These are phyloP conservation scores for Leptodactylus fuscus DNA, from an alignment of 2,113 vertebrate species.

Conservation along the genomic window DNA sequence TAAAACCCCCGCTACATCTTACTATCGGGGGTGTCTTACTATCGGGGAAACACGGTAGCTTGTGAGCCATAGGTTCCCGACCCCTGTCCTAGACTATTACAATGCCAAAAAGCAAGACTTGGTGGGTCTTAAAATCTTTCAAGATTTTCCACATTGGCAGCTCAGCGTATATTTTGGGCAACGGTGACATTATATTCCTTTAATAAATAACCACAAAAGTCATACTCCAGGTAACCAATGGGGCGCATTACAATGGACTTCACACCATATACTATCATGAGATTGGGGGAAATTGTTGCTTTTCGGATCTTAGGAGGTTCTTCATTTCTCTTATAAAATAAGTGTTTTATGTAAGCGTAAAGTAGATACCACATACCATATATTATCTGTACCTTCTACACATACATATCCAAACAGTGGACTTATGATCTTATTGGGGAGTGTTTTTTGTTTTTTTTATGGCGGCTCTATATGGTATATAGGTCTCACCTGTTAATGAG, in stretches of 20 bases:
- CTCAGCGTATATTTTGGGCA: background rate
- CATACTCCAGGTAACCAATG: background rate
- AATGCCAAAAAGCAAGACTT: background rate
- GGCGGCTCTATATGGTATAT: background rate
- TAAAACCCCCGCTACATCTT: too few species aligned
- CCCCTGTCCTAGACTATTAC: too few species aligned
- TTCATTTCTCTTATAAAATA: too few species aligned
- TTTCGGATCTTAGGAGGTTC: background rate
- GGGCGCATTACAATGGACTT: background rate
- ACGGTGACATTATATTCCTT: background rate
- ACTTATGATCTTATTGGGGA: too few species aligned
- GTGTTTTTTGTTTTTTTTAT: background rate
- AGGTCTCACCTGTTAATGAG: constrained; percentile 23
- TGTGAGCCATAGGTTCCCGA: too few species aligned
- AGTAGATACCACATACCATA: background rate
- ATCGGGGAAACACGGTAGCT: too few species aligned
- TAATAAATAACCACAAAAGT: too few species aligned
- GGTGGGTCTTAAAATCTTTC: background rate
- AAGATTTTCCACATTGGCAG: background rate
- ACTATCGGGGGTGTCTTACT: too few species aligned
- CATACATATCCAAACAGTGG: background rate
- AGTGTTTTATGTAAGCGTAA: too few species aligned
- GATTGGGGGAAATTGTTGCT: background rate
- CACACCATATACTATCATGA: background rate
- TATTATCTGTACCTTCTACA: too few species aligned